Evolutionary conservation across 2,113 vertebrate genomes (phyloP), one percentile per base, ranked within the genome.

Genomic region (Toxotes jaculatrix): DNA sequence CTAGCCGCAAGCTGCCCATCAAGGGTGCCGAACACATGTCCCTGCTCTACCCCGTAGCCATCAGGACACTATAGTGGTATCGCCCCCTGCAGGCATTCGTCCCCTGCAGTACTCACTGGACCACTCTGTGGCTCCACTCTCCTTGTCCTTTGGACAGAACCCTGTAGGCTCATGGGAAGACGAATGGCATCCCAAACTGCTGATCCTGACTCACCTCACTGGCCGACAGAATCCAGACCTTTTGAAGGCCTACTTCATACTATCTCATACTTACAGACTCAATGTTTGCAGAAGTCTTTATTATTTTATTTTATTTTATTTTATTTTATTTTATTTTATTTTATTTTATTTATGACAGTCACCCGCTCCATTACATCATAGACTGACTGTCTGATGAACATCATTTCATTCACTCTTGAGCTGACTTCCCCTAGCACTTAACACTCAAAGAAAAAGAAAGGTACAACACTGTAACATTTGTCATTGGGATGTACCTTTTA

Each of bases 11-110:
- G 95, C 95, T 99, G 93, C 98, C 98, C 91, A 99, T 99, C 92
- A 98, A 99, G 93, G 98, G 98, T 23, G 98, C 98, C 0, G 98
- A 99, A 90, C 98, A 99, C 93, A 98, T 99, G 97, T 99, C 98
- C 70, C 93, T 99, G 93, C 97, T 99, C 27, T 99, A 99, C 94
- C 98, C 98, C 0, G 97, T 99, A 90, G 97, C 97, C 79, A 98
- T 98, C 80, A 96, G 98, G 93, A 98, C 97, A 94, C 95, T 99
- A 93, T 98, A 98, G 95, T 82, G 43, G 63, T 75, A 31, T 14
- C 65, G 83, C 76, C 62, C 17, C 66, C 73, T 74, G 66, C 80
- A 86, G 84, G 76, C 5, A 45, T n/a, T 75, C 45, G 16, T 31
- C 59, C 79, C 77, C 71, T 75, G 62, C 89, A 74, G 85, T 8